Conservation (phyloP, 2,113 vertebrate species). For the Laticauda laticaudata region DNA sequence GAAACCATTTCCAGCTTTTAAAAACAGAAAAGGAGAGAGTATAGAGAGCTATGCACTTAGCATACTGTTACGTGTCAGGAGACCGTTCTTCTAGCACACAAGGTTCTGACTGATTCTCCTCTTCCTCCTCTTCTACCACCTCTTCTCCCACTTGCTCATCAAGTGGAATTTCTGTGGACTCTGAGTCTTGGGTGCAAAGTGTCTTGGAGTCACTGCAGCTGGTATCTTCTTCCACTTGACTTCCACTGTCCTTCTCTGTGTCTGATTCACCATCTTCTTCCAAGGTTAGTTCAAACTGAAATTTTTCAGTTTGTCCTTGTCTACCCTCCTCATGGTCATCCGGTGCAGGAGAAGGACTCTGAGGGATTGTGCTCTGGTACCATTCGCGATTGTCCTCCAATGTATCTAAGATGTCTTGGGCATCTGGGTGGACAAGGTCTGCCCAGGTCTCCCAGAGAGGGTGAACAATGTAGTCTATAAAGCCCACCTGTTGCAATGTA, state of each 20-base stretch:
- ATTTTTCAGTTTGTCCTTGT: constrained; percentile 90
- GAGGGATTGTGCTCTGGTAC: constrained; percentile 99
- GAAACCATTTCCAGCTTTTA: constrained; percentile 76
- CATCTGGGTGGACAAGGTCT: constrained; percentile 95
- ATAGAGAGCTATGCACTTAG: constrained; percentile 40
- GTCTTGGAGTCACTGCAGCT: constrained; percentile 98
- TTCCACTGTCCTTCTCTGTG: constrained; percentile 95
- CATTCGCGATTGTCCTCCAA: constrained; percentile 98
- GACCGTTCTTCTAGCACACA: constrained; percentile 75
- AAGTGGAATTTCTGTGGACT: constrained; percentile 95
- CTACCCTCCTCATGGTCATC: constrained; percentile 89
- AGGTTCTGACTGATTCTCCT: constrained; percentile 73
- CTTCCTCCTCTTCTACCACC: constrained; percentile 79
- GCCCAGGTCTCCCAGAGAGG: constrained; percentile 99
- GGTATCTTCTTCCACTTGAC: constrained; percentile 94
- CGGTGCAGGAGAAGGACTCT: constrained; percentile 91
- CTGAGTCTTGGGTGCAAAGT: constrained; percentile 96
- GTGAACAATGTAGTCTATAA: constrained; percentile 99
- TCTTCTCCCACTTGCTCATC: constrained; percentile 92
- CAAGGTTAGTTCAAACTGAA: constrained; percentile 97
- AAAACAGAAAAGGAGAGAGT: constrained; percentile 39
- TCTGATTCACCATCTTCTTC: constrained; percentile 96
- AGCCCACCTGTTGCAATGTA: constrained; percentile 83
- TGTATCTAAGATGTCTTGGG: constrained; percentile 97
- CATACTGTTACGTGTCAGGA: constrained; percentile 85